Conservation (phyloP, 2,888 invertebrate genomes). For the Mesoligia furuncula region DNA sequence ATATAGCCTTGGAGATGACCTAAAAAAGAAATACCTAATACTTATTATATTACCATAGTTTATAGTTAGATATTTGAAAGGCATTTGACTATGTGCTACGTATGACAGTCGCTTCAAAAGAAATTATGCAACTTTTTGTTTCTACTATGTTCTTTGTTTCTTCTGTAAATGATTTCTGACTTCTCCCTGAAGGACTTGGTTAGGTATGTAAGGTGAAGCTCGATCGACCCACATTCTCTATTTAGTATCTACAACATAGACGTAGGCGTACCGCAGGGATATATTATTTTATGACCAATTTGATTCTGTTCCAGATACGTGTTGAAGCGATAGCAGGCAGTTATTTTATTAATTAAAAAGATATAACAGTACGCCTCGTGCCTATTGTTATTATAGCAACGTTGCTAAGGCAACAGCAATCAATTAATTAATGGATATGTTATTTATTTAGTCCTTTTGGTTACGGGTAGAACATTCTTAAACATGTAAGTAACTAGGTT, state of each 20-base stretch:
- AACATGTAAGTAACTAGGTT: neutral
- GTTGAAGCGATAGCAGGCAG: neutral
- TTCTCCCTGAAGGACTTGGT: conserved; percentile 2
- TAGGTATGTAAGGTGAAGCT: neutral
- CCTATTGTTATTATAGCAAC: neutral
- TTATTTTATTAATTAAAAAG: conserved; percentile 28
- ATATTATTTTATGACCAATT: conserved; percentile 21
- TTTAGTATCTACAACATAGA: neutral
- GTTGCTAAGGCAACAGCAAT: conserved; percentile 5
- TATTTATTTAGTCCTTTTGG: neutral
- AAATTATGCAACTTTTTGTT: neutral
- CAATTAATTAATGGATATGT: neutral
- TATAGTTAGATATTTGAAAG: neutral
- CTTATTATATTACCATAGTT: neutral
- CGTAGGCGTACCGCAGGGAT: conserved; percentile 15
- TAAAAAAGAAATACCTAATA: neutral
- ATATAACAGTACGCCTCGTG: neutral
- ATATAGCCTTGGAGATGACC: too few relatives aligned
- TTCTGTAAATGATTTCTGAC: neutral
- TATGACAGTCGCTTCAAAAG: neutral
- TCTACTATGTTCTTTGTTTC: neutral
- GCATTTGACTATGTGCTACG: neutral
- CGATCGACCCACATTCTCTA: neutral
- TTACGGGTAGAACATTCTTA: neutral
- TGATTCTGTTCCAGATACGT: conserved; percentile 1